Conservation (phyloP, 2,113 vertebrate species). For the Callipepla squamata region DNA sequence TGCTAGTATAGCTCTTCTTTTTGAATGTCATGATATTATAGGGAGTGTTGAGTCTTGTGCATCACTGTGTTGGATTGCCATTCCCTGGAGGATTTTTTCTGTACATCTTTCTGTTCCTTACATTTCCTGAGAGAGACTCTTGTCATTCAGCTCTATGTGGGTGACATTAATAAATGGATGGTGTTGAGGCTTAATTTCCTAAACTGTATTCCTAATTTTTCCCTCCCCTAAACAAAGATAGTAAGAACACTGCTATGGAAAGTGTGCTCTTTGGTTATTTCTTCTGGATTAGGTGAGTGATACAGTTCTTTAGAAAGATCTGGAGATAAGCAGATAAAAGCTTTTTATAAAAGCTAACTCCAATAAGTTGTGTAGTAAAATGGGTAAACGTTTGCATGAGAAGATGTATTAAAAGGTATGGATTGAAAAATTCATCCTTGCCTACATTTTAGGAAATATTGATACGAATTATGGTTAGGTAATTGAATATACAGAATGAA, state of each 20-base stretch:
- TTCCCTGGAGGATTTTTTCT: background rate
- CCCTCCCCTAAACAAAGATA: background rate
- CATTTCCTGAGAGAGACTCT: background rate
- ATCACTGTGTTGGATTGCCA: background rate
- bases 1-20: background rate
- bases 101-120: background rate
- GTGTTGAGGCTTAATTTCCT: background rate
- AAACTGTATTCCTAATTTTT: background rate
- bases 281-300: background rate
- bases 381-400: background rate
- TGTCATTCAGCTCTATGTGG: background rate
- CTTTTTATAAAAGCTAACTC: background rate
- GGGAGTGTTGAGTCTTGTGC: background rate
- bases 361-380: background rate
- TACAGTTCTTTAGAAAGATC: background rate
- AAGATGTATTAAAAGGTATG: background rate
- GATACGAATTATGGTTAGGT: background rate
- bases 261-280: background rate
- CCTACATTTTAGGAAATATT: constrained; percentile 23
- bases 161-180: background rate
- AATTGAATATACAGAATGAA: background rate
- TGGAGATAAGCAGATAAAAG: background rate
- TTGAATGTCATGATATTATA: fast-evolving
- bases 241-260: background rate
- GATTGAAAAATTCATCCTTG: background rate